Conservation (phyloP, 2,113 vertebrate species). For the Dipodomys merriami region DNA sequence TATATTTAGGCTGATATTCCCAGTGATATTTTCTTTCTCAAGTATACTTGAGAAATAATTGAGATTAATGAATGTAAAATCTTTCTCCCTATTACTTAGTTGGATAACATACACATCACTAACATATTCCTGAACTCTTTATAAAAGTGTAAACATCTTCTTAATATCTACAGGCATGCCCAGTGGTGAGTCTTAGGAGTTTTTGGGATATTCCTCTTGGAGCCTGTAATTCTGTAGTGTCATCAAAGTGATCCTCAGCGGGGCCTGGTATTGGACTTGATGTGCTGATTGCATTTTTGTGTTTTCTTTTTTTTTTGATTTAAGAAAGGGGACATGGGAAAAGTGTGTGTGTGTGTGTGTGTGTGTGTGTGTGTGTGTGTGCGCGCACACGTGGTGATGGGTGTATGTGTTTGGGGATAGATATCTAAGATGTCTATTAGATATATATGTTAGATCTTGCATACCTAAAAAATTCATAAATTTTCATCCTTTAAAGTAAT, state of each 20-base stretch:
- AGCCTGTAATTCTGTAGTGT: neutral
- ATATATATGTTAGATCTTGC: neutral
- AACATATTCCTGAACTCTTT: constrained; percentile 1
- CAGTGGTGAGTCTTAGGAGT: neutral
- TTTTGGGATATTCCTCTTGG: neutral
- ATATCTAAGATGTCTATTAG: neutral
- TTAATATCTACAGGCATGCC: neutral
- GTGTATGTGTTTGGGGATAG: too few species aligned
- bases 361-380: neutral
- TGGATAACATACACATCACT: neutral
- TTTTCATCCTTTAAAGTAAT: constrained; percentile 26
- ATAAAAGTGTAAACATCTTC: neutral
- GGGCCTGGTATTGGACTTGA: neutral
- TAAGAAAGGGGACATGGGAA: neutral
- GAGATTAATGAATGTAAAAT: neutral
- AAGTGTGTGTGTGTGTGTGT: neutral
- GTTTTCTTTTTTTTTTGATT: constrained; percentile 33
- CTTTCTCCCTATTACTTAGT: neutral
- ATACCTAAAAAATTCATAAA: neutral
- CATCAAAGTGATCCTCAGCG: neutral
- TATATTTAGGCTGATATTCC: neutral
- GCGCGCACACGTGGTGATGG: too few species aligned
- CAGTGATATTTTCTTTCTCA: constrained; percentile 38
- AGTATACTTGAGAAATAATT: neutral
- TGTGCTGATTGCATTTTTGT: neutral